Conservation (phyloP, 2,888 invertebrate species). For the Spodoptera picta region DNA sequence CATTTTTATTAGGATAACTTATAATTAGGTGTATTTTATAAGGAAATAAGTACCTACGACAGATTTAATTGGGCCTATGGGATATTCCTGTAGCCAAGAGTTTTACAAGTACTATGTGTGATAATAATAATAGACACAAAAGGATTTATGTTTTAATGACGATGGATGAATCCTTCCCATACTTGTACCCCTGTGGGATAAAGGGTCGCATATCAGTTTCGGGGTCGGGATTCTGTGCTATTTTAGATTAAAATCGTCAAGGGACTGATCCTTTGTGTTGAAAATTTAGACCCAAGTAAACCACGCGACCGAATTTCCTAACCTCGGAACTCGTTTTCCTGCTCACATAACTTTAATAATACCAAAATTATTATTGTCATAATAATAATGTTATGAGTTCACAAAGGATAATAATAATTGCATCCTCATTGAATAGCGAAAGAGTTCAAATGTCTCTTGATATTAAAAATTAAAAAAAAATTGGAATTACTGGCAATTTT, state of each 20-base stretch:
- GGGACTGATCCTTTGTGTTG: conserved; percentile 26
- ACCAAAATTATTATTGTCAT: neutral
- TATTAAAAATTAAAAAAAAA: neutral
- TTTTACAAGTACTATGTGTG: too few relatives aligned
- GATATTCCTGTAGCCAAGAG: too few relatives aligned
- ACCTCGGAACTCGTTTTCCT: conserved; percentile 12
- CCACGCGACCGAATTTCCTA: conserved; percentile 6
- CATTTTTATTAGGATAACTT: too few relatives aligned
- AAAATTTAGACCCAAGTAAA: conserved; percentile 2
- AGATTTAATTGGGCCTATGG: too few relatives aligned
- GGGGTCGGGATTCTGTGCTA: conserved; percentile 1
- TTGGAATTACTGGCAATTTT: neutral
- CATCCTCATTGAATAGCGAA: too few relatives aligned
- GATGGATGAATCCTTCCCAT: too few relatives aligned
- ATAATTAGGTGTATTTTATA: too few relatives aligned
- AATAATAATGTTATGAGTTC: neutral
- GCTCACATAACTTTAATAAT: conserved; percentile 22
- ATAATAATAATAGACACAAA: too few relatives aligned
- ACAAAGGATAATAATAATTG: neutral
- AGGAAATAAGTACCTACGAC: too few relatives aligned
- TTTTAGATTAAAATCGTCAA: conserved; percentile 26
- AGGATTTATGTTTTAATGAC: too few relatives aligned
- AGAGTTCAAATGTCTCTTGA: too few relatives aligned
- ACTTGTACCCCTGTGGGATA: neutral
- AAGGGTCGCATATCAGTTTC: conserved; percentile 1